Evolutionary conservation across 2,888 invertebrate species (phyloP).

Genomic region (Microplitis deprimator): DNA sequence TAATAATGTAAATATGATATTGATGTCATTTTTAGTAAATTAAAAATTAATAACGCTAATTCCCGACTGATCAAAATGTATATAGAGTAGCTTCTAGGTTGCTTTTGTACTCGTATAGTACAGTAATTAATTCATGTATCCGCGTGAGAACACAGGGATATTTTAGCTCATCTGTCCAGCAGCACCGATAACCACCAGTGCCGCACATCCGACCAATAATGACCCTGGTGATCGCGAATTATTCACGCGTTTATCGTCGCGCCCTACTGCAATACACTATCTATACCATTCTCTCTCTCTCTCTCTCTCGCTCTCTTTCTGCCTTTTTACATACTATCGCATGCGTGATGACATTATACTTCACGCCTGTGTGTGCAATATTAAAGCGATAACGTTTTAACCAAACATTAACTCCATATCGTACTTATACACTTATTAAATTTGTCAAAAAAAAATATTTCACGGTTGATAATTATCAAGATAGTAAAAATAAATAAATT

Average conservation of each 20-base stretch:
- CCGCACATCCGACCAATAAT: constrained; percentile 53
- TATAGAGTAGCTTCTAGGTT: background rate
- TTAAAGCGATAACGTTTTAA: constrained; percentile 37
- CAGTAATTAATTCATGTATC: constrained; percentile 39
- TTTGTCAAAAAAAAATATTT: background rate
- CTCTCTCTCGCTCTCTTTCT: constrained; percentile 15
- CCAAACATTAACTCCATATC: constrained; percentile 11
- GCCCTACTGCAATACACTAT: constrained; percentile 35
- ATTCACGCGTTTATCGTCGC: constrained; percentile 62
- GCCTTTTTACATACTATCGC: background rate
- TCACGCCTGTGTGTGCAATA: constrained; percentile 35
- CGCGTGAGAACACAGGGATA: constrained; percentile 36
- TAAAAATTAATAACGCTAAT: background rate
- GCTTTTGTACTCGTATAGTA: background rate
- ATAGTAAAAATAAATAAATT: background rate
- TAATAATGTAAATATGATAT: background rate
- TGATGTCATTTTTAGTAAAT: background rate
- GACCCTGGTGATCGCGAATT: constrained; percentile 58
- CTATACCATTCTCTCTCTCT: background rate
- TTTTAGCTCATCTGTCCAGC: constrained; percentile 35
- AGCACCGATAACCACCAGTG: constrained; percentile 35
- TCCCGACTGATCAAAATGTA: background rate
- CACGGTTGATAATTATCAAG: background rate
- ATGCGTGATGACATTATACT: constrained; percentile 28
- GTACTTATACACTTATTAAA: background rate